Evolutionary conservation across 1,140 invertebrate genomes (phyloP), one percentile per base, ranked within the genome.

Genomic region (Psix sp.): DNA sequence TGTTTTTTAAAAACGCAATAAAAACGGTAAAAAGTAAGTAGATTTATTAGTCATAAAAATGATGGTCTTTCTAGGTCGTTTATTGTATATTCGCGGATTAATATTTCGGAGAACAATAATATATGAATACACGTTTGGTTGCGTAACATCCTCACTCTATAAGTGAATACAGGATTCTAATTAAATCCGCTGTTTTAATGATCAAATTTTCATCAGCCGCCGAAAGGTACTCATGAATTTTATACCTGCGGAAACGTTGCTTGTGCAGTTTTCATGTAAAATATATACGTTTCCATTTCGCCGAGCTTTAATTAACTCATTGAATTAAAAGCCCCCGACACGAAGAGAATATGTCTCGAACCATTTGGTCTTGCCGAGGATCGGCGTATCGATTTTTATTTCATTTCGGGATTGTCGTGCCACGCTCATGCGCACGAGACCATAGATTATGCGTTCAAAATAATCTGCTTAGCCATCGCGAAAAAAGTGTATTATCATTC

Each of bases 251-350:
- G 43, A 38, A 51, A 57, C 40, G 43, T 16, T 29, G 21, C n/a
- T 45, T 24, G 21, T 5, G n/a, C 48, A 56, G 16, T 46, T 21
- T 62, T n/a, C 43, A 49, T 71, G 56, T 49, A 46, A 56, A 56
- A 71, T 68, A 54, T 56, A 62, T 57, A 63, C 49, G 14, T 71
- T 71, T 63, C 43, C 57, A 63, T 71, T 71, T 57, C 56, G 31
- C 11, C 39, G 35, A 63, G 57, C 67, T 71, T 71, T 71, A 71
- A 71, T 71, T 71, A 71, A 71, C 67, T 63, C 57, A 63, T 63
- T 56, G 57, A 71, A 63, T 62, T 71, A 71, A 63, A 71, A 71
- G 49, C 40, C 56, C 42, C 42, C 57, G 21, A 57, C 36, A 62
- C 17, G 57, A 48, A 62, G 49, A 56, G 49, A 62, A 56, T 62